Evolutionary conservation across 2,888 invertebrate species (phyloP).

Genomic region (Rhaphigaster nebulosa): DNA sequence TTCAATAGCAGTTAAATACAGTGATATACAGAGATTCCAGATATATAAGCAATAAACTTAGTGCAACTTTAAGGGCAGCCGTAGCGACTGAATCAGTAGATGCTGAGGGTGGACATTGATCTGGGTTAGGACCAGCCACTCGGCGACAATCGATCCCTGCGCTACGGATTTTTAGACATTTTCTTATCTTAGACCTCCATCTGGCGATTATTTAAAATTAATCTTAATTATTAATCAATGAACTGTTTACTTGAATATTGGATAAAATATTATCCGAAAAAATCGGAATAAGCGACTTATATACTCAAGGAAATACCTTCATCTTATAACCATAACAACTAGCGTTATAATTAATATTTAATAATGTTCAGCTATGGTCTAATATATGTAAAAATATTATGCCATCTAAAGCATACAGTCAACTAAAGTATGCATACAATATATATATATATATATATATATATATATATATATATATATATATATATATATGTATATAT

Average conservation of each 20-base stretch:
- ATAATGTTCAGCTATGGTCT: no score
- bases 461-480: no score
- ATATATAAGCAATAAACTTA: neutral
- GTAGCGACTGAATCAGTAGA: neutral
- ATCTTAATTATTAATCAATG: neutral
- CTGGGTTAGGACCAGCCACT: constrained; percentile 28
- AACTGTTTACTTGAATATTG: neutral
- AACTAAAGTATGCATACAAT: no score
- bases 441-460: no score
- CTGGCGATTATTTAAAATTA: neutral
- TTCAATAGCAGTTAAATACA: neutral
- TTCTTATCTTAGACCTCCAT: neutral
- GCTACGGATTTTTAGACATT: constrained; percentile 16
- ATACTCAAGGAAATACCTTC: no score
- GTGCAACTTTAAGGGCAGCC: neutral
- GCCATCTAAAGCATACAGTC: no score
- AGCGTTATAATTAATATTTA: no score
- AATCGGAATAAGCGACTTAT: no score
- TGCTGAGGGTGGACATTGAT: constrained; percentile 17
- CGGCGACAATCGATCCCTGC: constrained; percentile 17
- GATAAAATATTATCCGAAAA: neutral
- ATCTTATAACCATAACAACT: no score
- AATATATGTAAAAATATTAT: no score
- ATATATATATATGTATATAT: no score
- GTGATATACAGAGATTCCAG: neutral